A percentile compares a stretch with the other conserved stretches of the same genome.
Evolutionary conservation across 23 tunicate genomes (phyloP).

Genomic region (Oikopleura albicans): DNA sequence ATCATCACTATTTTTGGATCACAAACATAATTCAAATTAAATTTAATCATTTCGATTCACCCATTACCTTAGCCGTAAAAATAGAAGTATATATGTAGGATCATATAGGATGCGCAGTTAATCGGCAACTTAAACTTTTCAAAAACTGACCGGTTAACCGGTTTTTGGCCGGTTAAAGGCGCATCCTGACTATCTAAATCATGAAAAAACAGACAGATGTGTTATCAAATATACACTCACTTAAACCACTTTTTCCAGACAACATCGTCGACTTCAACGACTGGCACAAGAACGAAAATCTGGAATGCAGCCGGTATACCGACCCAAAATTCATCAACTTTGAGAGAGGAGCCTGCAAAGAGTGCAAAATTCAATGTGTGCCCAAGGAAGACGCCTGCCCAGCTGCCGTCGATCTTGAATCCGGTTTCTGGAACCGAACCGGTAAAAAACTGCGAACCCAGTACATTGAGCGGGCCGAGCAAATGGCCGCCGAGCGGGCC

Average conservation of each 20-base stretch:
- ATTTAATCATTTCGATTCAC: no score
- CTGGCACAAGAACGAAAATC: not conserved
- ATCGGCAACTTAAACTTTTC: no score
- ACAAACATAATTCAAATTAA: no score
- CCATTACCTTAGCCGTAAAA: no score
- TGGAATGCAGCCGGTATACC: not conserved
- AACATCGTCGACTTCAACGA: not conserved
- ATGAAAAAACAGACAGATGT: no score
- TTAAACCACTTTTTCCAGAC: not conserved
- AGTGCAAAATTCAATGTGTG: not conserved
- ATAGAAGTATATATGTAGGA: no score
- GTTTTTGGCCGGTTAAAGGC: no score
- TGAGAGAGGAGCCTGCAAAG: not conserved
- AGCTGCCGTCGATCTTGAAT: not conserved
- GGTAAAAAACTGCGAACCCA: not conserved
- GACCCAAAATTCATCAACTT: not conserved
- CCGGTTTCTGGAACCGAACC: constrained; percentile 8
- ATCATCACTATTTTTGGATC: no score
- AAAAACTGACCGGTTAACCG: no score
- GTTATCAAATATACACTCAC: no score
- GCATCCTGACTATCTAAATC: no score
- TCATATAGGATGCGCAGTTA: no score
- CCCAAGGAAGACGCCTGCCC: not conserved
- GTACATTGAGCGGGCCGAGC: not conserved
- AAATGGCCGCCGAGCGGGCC: not conserved